Percentiles rank a stretch among this genome's conserved stretches.
These are phyloP conservation scores for Lethrus apterus DNA, from an alignment of 1,140 invertebrate species.

Conservation along the genomic window DNA sequence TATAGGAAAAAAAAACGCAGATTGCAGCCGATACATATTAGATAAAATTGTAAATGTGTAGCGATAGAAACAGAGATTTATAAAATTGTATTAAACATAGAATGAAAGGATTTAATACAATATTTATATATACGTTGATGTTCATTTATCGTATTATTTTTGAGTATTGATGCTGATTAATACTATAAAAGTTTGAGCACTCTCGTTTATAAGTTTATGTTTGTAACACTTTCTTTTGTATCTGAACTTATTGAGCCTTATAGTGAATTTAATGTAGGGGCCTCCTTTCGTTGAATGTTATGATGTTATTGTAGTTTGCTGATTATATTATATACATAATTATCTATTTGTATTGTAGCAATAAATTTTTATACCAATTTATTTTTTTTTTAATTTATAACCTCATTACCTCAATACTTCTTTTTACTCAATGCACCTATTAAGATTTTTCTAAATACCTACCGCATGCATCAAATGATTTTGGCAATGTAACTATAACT, in stretches of 20 bases:
- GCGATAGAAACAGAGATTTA: neutral
- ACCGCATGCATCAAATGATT: no score
- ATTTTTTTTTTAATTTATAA: neutral
- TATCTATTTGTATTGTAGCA: no score
- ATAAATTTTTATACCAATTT: conserved; percentile 9
- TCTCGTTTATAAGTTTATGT: neutral
- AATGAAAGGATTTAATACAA: neutral
- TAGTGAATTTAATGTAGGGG: no score
- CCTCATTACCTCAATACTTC: no score
- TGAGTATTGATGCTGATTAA: neutral
- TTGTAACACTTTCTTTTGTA: no score
- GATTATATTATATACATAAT: conserved; percentile 8
- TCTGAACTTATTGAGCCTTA: no score
- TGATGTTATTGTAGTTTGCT: conserved; percentile 3
- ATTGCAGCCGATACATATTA: no score
- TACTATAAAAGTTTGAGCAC: neutral
- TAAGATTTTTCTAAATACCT: no score
- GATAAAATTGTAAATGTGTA: neutral
- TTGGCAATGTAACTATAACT: no score
- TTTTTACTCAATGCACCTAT: no score
- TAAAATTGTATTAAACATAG: neutral
- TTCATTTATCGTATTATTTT: neutral
- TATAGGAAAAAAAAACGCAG: no score
- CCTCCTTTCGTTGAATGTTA: no score
- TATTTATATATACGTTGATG: neutral